Evolutionary conservation across 2,113 vertebrate genomes (phyloP).

Genomic region (Taurulus bubalis): DNA sequence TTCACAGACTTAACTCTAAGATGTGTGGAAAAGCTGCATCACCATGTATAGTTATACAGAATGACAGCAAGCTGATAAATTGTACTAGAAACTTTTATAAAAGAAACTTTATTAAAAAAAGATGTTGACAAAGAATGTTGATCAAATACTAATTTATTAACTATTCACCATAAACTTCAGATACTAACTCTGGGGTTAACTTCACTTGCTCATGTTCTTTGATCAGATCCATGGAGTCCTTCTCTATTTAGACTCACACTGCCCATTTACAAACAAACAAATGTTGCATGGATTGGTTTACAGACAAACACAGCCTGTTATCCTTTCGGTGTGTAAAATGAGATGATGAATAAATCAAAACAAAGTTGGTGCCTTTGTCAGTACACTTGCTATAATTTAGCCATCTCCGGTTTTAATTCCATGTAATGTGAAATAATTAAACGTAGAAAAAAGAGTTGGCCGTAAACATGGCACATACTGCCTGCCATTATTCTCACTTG

Average conservation of each 20-base stretch:
- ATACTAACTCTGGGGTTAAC: not conserved
- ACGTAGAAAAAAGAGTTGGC: not conserved
- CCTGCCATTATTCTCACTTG: not conserved
- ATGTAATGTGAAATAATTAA: not conserved
- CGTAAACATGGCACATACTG: not conserved
- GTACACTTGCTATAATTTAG: slow-evolving; percentile 3
- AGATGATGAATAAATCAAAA: not conserved
- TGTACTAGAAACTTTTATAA: not conserved
- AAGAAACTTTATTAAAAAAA: no score
- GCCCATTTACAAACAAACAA: not conserved
- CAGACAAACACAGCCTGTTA: not conserved
- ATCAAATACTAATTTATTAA: not conserved
- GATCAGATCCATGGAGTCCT: not conserved
- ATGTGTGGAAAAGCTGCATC: not conserved
- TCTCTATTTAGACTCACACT: not conserved
- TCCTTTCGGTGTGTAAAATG: not conserved
- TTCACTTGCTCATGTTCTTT: not conserved
- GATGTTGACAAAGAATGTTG: not conserved
- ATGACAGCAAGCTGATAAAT: not conserved
- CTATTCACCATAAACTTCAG: not conserved
- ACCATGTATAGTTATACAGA: not conserved
- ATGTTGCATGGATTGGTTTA: not conserved
- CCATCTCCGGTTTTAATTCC: not conserved
- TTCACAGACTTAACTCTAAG: not conserved
- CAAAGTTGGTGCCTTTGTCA: not conserved